Conservation (phyloP, 2,797 vertebrate genomes). For the Allobates femoralis region DNA sequence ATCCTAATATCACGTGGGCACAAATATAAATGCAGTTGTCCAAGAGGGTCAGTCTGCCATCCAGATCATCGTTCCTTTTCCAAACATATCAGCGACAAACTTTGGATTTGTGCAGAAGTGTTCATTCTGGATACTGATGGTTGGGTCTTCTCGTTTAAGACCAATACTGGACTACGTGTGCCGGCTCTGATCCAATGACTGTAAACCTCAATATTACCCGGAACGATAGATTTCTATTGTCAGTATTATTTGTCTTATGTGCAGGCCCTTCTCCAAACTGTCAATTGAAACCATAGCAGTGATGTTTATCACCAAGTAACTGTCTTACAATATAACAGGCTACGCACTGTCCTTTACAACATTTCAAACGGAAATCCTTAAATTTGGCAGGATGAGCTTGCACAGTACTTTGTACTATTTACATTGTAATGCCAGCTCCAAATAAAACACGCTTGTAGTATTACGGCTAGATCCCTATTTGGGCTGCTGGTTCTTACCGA, state of each 20-base stretch:
- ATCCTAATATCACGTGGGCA: too few relatives aligned
- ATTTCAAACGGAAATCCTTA: constrained; percentile 13
- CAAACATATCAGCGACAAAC: neutral
- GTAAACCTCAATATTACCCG: neutral
- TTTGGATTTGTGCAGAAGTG: neutral
- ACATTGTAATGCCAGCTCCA: constrained; percentile 48
- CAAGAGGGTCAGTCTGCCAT: neutral
- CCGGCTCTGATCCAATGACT: neutral
- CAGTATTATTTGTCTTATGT: neutral
- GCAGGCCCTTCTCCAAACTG: neutral
- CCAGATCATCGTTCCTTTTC: neutral
- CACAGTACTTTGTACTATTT: constrained; percentile 49
- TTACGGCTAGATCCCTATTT: constrained; percentile 50
- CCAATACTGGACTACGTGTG: neutral
- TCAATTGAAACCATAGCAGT: constrained; percentile 23
- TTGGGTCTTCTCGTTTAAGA: neutral
- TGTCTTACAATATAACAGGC: neutral
- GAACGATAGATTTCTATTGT: neutral
- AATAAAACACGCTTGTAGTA: constrained; percentile 51
- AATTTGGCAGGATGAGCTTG: constrained; percentile 45
- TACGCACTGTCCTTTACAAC: neutral
- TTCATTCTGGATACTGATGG: neutral
- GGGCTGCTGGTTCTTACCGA: constrained; percentile 40
- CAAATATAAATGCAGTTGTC: too few relatives aligned
- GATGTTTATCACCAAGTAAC: neutral